Evolutionary conservation across 2,888 invertebrate species (phyloP), one percentile per base, ranked within the genome.

Genomic region (Lathronympha strigana): DNA sequence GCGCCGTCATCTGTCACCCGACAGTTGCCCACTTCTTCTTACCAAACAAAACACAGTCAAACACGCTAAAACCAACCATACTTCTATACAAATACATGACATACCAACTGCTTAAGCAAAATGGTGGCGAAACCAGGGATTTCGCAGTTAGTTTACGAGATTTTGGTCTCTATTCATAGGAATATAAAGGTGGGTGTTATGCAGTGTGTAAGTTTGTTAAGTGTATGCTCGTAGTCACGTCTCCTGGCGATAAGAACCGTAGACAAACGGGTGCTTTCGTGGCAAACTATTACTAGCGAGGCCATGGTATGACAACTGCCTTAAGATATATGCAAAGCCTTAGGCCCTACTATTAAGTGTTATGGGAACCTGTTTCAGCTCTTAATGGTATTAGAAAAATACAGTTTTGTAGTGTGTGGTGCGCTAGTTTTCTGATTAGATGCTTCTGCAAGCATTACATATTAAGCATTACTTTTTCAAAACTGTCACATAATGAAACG

Each of bases 1-100:
- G 73, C 81, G 84, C 81, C 81, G 81, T 81, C 87, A 86, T 88
- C 85, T 83, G 86, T 88, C 86, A 84, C 79, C 82, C 77, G 76
- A 76, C 77, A 78, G 54, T 64, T 64, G 64, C 78, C 83, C 79
- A 83, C 81, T 83, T 78, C 72, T 73, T 57, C 54, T 63, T 60
- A 74, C 76, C 76, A 72, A 74, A 51, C 70, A 75, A 70, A 71
- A 62, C 71, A 15, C 68, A 60, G 5, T 21, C 55, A 11, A 49
- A 57, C 47, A 72, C 51, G 28, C 68, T 4, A 82, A 76, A 74
- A 66, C 66, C 66, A 63, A 50, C 72, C 69, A 69, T 80, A 76
- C 61, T 0, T 0, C 45, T 15, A 33, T n/a, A 3, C 0, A 3
- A 11, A 68, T 74, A 80, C 71, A 71, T 71, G 2, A 45, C 23